Evolutionary conservation across 2,888 invertebrate species (phyloP), one percentile per base, ranked within the genome.

Genomic region (Trachelus tabidus): DNA sequence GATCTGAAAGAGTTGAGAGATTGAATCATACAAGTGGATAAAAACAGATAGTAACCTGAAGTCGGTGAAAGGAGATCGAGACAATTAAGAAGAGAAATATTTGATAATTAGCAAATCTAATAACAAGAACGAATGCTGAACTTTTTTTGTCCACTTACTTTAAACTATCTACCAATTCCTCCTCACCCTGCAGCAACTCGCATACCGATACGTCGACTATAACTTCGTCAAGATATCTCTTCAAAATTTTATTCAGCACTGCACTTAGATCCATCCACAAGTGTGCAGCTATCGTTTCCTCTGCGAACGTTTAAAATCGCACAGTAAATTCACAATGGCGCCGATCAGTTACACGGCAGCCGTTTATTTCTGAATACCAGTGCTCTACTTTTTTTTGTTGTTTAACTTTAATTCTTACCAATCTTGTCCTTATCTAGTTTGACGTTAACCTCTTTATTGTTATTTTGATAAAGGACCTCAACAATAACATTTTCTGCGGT

Each of bases 401-500:
- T 35, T 74, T 34, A 34, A 12, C 34, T 15, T 9, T 23, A 73
- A 69, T 74, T 40, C 68, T 87, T 81, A 90, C 90, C 90, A 76
- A 87, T 82, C 77, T 84, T 83, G 68, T 83, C 78, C 77, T 83
- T 85, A 40, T 82, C 84, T 71, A 89, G 87, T 82, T 88, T 88
- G 73, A 86, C 89, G 80, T 88, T 87, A 34, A 89, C 84, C 77
- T 86, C 84, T 75, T 82, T 84, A 31, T 87, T 87, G 68, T 81
- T 84, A 79, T 85, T 84, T 78, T 83, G 82, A 74, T 84, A 86
- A 80, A 89, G 89, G 23, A 83, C 85, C 15, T 93, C 93, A 15
- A 94, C 92, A 79, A 93, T 88, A 1, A 94, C 93, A 89, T 93
- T 93, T 79, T 93, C 93, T 79, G 93, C 93, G 40, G 87, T 89